Evolutionary conservation across 2,888 invertebrate species (phyloP).

Genomic region (Scaptomyza parva): DNA sequence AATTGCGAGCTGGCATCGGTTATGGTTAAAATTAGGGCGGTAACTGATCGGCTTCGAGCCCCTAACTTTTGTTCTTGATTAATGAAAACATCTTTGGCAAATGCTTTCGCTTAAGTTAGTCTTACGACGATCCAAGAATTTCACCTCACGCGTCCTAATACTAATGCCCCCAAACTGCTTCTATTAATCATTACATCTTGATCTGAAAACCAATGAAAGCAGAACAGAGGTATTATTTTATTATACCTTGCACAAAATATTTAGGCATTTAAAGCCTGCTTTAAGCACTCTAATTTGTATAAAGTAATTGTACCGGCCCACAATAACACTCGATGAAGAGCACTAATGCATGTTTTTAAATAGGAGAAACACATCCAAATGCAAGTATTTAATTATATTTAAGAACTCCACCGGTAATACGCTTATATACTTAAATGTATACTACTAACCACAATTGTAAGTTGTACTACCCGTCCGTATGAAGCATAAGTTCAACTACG

Average conservation of each 20-base stretch:
- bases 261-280: constrained; percentile 37
- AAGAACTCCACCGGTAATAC: constrained; percentile 53
- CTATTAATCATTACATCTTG: constrained; percentile 57
- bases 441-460: constrained; percentile 48
- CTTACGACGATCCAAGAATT: constrained; percentile 59
- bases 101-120: constrained; percentile 58
- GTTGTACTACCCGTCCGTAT: constrained; percentile 48
- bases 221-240: constrained; percentile 55
- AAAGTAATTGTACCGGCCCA: constrained; percentile 55
- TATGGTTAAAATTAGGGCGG: constrained; percentile 50
- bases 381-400: constrained; percentile 48
- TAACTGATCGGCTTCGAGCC: constrained; percentile 72
- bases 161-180: constrained; percentile 54
- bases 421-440: constrained; percentile 52
- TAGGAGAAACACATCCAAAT: constrained; percentile 49
- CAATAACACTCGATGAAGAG: constrained; percentile 54
- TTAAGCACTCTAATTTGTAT: constrained; percentile 48
- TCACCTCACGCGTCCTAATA: constrained; percentile 59
- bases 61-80: constrained; percentile 62
- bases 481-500: constrained; percentile 74
- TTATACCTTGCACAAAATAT: constrained; percentile 56
- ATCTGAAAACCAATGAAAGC: constrained; percentile 53
- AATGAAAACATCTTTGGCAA: constrained; percentile 60
- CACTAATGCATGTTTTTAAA: constrained; percentile 54
- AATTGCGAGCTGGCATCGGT: constrained; percentile 53